These are phyloP conservation scores for Colletes collaris DNA, from an alignment of 2,888 invertebrate genomes.

Conservation along the genomic window DNA sequence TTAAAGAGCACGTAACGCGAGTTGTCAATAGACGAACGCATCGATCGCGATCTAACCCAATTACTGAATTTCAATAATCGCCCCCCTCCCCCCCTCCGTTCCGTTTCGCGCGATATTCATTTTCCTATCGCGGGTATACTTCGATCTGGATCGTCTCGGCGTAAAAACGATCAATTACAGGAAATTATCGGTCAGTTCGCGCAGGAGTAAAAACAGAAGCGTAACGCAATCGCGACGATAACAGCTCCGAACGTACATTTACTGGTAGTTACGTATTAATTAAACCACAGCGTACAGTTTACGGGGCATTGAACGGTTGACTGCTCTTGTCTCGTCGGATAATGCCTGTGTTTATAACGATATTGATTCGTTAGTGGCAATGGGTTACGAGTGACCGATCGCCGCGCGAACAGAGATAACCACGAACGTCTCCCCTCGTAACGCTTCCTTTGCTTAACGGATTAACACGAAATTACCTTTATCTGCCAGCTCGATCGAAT, in stretches of 20 bases:
- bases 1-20: neutral
- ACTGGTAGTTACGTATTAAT: slow-evolving; percentile 60
- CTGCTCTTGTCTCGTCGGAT: slow-evolving; percentile 66
- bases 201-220: slow-evolving; percentile 19
- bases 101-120: neutral
- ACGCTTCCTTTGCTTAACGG: slow-evolving; percentile 7
- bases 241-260: slow-evolving; percentile 34
- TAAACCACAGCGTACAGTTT: slow-evolving; percentile 51
- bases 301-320: slow-evolving; percentile 63
- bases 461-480: slow-evolving; percentile 6
- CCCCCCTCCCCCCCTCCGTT: neutral
- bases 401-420: slow-evolving; percentile 29
- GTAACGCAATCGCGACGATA: slow-evolving; percentile 33
- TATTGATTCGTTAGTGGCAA: slow-evolving; percentile 63
- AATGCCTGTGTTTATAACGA: slow-evolving; percentile 62
- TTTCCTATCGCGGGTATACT: neutral
- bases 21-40: slow-evolving; percentile 9
- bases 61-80: slow-evolving; percentile 30
- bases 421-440: neutral
- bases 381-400: slow-evolving; percentile 40
- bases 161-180: slow-evolving; percentile 21
- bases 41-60: slow-evolving; percentile 18
- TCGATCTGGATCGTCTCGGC: neutral
- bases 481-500: slow-evolving; percentile 5
- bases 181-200: slow-evolving; percentile 7